These are phyloP conservation scores for Torymus aiolomorphi DNA, from an alignment of 2,888 invertebrate species.

Conservation along the genomic window DNA sequence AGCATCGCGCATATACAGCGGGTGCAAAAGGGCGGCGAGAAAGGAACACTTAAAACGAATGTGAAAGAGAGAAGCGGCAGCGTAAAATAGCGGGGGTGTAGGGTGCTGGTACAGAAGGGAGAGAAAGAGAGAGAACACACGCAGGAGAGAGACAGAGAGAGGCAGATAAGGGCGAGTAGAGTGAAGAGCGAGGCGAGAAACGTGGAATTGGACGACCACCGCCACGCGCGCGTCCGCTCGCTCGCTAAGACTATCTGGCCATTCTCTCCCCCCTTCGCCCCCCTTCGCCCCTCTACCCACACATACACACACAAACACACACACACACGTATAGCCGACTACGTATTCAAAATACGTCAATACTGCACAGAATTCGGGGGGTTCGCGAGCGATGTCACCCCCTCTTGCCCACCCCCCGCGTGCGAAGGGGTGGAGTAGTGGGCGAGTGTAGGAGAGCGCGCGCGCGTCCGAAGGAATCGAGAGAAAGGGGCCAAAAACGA, in stretches of 20 bases:
- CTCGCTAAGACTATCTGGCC: conserved; percentile 30
- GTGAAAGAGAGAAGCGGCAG: conserved; percentile 49
- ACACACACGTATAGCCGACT: not conserved
- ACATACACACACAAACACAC: not conserved
- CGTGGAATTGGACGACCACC: conserved; percentile 37
- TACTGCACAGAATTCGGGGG: conserved; percentile 47
- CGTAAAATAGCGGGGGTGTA: conserved; percentile 30
- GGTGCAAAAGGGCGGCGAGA: conserved; percentile 41
- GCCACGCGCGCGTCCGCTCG: not conserved
- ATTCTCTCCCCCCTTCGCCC: not conserved
- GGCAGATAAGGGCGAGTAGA: conserved; percentile 35
- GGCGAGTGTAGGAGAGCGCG: no score
- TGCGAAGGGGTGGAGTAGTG: no score
- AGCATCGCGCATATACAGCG: not conserved
- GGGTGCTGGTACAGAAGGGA: not conserved
- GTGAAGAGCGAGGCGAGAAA: conserved; percentile 17
- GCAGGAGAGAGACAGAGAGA: no score
- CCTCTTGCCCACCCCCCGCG: no score
- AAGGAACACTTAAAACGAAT: conserved; percentile 51
- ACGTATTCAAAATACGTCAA: conserved; percentile 56
- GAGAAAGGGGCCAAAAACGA: conserved; percentile 31
- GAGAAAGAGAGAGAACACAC: no score
- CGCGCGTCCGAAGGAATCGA: conserved; percentile 21
- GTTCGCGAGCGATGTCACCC: not conserved
- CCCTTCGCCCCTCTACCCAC: conserved; percentile 10